Percentiles rank a stretch among this genome's conserved stretches.
Evolutionary conservation across 2,797 vertebrate genomes (phyloP).

Genomic region (Leptatherina wallacei): DNA sequence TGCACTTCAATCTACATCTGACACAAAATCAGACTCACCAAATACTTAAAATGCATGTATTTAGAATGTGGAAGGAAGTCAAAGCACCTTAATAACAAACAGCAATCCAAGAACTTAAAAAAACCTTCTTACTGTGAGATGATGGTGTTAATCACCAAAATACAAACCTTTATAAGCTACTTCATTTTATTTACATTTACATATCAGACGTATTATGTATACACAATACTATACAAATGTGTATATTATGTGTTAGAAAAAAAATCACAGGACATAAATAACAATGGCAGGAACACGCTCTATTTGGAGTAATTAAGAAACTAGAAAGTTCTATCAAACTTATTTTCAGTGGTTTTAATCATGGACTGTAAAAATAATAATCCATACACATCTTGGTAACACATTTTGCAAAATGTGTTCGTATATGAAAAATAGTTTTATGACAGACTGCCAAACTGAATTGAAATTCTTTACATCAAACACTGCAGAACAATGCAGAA

Average conservation of each 20-base stretch:
- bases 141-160: neutral
- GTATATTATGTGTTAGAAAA: neutral
- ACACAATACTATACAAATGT: neutral
- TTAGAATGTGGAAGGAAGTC: neutral
- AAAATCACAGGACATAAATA: neutral
- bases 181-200: neutral
- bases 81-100: neutral
- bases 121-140: neutral
- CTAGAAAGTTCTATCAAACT: slow-evolving; percentile 2
- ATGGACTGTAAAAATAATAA: neutral
- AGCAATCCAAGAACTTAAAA: no score
- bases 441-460: no score
- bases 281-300: neutral
- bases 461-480: no score
- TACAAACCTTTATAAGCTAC: neutral
- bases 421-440: no score
- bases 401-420: no score
- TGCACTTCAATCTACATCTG: neutral
- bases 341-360: neutral
- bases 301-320: neutral
- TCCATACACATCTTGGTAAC: neutral
- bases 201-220: no score
- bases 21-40: neutral
- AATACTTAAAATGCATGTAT: neutral
- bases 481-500: no score